Percentiles rank a stretch among this genome's conserved stretches.
Conservation (phyloP, 1,140 invertebrate genomes). For the Diorhabda carinulata region DNA sequence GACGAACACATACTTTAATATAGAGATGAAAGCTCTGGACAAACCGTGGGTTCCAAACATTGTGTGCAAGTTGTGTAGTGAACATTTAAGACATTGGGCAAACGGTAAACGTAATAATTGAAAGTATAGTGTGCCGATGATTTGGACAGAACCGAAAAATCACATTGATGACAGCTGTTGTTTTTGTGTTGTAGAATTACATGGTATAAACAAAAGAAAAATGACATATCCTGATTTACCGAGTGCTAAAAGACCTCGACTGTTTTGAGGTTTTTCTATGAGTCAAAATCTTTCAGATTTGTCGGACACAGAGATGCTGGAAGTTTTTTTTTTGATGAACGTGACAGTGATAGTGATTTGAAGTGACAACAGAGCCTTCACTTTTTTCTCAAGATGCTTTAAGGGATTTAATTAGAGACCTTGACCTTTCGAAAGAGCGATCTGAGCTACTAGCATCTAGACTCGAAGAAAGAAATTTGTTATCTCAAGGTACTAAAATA, state of each 20-base stretch:
- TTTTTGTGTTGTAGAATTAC: constrained; percentile 5
- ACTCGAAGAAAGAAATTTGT: neutral
- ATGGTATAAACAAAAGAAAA: constrained; percentile 5
- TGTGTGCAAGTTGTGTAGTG: neutral
- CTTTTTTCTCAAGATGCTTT: neutral
- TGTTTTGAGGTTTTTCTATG: neutral
- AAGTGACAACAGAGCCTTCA: neutral
- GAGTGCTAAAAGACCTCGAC: constrained; percentile 5
- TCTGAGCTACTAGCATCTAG: neutral
- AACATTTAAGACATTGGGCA: constrained; percentile 12
- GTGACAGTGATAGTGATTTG: neutral
- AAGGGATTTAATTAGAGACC: neutral
- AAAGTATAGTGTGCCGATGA: neutral
- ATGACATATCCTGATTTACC: constrained; percentile 9
- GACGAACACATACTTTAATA: too few relatives aligned
- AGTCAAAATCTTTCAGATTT: neutral
- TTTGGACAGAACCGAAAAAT: neutral
- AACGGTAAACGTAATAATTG: neutral
- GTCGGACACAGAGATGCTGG: constrained; percentile 1
- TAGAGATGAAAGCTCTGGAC: too few relatives aligned
- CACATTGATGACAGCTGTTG: neutral
- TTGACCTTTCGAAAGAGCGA: neutral
- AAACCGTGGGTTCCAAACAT: too few relatives aligned
- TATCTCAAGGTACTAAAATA: constrained; percentile 10
- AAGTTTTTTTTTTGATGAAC: neutral